Evolutionary conservation across 1,140 invertebrate species (phyloP), one percentile per base, ranked within the genome.

Genomic region (Dermatophagoides farinae): DNA sequence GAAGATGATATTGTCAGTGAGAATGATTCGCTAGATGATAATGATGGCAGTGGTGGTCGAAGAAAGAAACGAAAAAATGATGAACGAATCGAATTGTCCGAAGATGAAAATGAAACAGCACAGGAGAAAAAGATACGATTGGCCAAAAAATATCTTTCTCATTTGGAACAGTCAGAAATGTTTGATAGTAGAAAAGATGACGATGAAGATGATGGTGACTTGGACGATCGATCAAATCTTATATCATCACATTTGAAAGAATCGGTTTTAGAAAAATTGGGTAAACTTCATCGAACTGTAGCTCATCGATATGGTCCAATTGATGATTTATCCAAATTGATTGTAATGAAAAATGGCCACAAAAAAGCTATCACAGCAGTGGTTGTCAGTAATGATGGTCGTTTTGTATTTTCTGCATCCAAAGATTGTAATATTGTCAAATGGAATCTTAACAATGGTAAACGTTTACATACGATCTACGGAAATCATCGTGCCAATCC

Each of bases 361-460:
- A 80, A 80, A 66, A 72, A 82, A 46, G 75, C 84, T 1, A 73
- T 95, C 9, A 95, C 89, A 6, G 87, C 85, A 71, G 68, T 90
- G 10, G 85, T 82, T 65, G 69, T 93, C 2, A 83, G 84, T 38
- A 73, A 73, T 58, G 83, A 93, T 73, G 78, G 79, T 40, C 75
- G 80, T 68, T 81, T 75, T 70, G 74, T 86, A 0, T 95, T 80
- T 71, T 83, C 82, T 44, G 88, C 83, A 0, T 88, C 85, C 51
- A 95, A 95, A 75, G 87, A 90, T 72, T 82, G 85, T 50, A 77
- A 76, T 47, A 77, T 97, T 52, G 79, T 93, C 12, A 93, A 93
- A 78, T 97, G 88, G 82, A 77, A 74, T 50, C 58, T 83, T 9
- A 63, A 65, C 41, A 70, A 68, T 6, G 69, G 69, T 60, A 73